Conservation (phyloP, 2,113 vertebrate genomes). For the Isichthys henryi region DNA sequence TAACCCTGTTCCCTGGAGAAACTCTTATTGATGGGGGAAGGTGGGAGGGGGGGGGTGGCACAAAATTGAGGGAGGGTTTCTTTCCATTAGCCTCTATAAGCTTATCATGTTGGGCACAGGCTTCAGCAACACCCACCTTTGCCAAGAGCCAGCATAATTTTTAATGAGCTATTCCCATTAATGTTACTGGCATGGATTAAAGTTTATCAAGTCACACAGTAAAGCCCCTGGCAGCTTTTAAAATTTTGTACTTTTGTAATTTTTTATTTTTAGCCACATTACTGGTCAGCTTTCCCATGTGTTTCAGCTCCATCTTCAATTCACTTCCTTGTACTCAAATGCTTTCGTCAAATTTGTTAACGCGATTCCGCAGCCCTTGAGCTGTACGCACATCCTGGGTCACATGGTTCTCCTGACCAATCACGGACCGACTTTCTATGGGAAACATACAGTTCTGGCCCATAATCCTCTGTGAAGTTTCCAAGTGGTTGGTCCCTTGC, state of each 20-base stretch:
- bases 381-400: constrained; percentile 76
- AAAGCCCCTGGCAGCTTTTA: neutral
- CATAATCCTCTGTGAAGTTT: constrained; percentile 67
- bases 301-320: constrained; percentile 21
- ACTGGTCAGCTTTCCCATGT: constrained; percentile 21
- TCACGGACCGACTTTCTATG: constrained; percentile 59
- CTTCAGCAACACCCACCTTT: constrained; percentile 31
- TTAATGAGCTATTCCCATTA: neutral
- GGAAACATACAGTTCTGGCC: constrained; percentile 92
- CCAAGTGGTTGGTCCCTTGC: constrained; percentile 76
- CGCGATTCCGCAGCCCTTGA: constrained; percentile 72
- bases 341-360: constrained; percentile 72
- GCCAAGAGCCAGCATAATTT: neutral
- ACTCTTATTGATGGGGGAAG: constrained; percentile 26
- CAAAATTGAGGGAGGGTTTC: constrained; percentile 34
- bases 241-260: neutral
- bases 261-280: constrained; percentile 11
- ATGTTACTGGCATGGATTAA: neutral
- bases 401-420: constrained; percentile 83
- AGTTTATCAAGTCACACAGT: constrained; percentile 11
- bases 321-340: constrained; percentile 60
- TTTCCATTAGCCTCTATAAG: constrained; percentile 28
- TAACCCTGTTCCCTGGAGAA: constrained; percentile 4
- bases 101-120: constrained; percentile 38
- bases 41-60: constrained; percentile 25